phyloP scores from a whole-genome alignment of 2,888 invertebrate species.

The Resseliella maxima region DNA sequence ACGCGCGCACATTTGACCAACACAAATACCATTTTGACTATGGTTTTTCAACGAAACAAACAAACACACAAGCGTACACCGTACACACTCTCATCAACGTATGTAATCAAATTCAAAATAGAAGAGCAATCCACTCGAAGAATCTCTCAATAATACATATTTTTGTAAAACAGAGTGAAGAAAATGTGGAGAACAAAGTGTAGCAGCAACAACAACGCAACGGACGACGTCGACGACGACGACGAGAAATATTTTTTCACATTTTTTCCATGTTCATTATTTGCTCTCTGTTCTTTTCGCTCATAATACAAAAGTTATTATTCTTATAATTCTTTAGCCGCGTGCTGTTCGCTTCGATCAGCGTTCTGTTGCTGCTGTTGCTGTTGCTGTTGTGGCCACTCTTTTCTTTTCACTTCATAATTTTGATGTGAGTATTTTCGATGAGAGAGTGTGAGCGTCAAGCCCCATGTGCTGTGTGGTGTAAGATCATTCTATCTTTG shows the following conservation, averaged over 20 bases:
- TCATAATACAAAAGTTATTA: constrained; percentile 6
- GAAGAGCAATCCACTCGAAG: constrained; percentile 17
- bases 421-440: constrained; percentile 12
- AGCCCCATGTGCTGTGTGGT: background rate
- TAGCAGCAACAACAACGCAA: background rate
- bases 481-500: background rate
- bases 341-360: constrained; percentile 10
- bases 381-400: background rate
- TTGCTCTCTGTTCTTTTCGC: background rate
- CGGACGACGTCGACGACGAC: background rate
- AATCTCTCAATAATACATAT: constrained; percentile 36
- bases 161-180: background rate
- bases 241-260: constrained; percentile 13
- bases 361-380: background rate
- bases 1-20: constrained; percentile 6
- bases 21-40: background rate
- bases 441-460: background rate
- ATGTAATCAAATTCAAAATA: constrained; percentile 28
- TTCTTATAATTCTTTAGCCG: constrained; percentile 26
- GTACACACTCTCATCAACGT: background rate
- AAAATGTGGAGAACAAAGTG: too few species aligned
- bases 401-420: background rate
- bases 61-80: background rate
- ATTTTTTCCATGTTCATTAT: constrained; percentile 14
- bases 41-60: background rate